Evolutionary conservation across 2,113 vertebrate species (phyloP).

Genomic region (Vulpes lagopus): DNA sequence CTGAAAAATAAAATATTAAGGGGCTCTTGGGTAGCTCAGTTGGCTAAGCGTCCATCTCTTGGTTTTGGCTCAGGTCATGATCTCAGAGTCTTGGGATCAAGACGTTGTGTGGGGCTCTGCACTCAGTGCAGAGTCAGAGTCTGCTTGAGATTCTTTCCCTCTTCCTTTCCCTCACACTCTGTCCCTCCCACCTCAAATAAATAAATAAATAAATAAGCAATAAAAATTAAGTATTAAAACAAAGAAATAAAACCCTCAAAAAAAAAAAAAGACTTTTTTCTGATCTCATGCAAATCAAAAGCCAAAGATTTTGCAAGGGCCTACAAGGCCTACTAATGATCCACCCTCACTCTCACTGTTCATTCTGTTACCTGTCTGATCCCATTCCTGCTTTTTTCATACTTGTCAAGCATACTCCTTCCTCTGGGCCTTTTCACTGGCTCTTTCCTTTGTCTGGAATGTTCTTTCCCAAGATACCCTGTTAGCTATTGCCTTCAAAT

Average conservation of each 20-base stretch:
- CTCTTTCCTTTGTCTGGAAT: not conserved
- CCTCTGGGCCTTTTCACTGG: not conserved
- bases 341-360: fast-evolving
- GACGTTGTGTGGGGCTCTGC: not conserved
- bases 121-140: not conserved
- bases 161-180: not conserved
- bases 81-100: not conserved
- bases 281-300: not conserved
- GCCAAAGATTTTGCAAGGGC: not conserved
- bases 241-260: not conserved
- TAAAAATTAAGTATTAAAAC: not conserved
- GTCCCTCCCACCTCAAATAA: too few relatives aligned
- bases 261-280: too few relatives aligned
- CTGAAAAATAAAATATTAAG: not conserved
- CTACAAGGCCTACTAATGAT: not conserved
- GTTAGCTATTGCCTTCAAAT: not conserved
- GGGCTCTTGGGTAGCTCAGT: not conserved
- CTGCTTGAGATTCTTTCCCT: not conserved
- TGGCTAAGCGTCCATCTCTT: not conserved
- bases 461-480: not conserved
- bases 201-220: not conserved
- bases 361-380: not conserved
- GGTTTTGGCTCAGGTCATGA: not conserved
- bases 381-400: not conserved
- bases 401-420: not conserved